Evolutionary conservation across 2,888 invertebrate species (phyloP), one percentile per base, ranked within the genome.

Genomic region (Drosophila phalerata): DNA sequence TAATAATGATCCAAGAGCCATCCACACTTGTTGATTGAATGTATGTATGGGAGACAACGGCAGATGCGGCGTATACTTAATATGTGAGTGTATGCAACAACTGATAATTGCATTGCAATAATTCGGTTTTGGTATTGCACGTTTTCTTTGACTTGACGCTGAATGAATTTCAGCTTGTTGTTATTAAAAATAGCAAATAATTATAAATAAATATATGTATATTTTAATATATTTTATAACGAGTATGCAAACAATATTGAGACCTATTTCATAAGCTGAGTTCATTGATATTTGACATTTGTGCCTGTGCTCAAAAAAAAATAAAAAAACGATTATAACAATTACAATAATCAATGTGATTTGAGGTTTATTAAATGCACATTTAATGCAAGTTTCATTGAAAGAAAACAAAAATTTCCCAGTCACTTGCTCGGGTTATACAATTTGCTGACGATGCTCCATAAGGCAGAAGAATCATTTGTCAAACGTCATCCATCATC

Each of bases 251-350:
- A n/a, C 15, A 38, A 69, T 52, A 58, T 43, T 60, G 37, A 69
- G 74, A 74, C 62, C 87, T 83, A 83, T 84, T 85, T 88, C 90
- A 82, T 79, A 82, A 79, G 71, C 71, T 67, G 49, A 66, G 86
- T 89, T 84, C 90, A 73, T 84, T 88, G 86, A 88, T 85, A 85
- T 88, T 88, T 89, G 76, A 81, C 82, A 70, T 68, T 55, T 55
- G 61, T 40, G 56, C 37, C 13, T 19, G 17, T 34, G 49, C 34
- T 2, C 34, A n/a, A 17, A n/a, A 37, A 51, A n/a, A 22, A 8
- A 51, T n/a, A 52, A 32, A 3, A 28, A n/a, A n/a, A n/a, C n/a
- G n/a, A n/a, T n/a, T 25, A 15, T 45, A 5, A 8, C 8, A 30
- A 37, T 37, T 11, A 43, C 13, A n/a, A 38, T 40, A 17, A 17